Percentiles rank a stretch among this genome's conserved stretches.
Conservation (phyloP, 2,888 invertebrate species). For the Mystacides longicornis region DNA sequence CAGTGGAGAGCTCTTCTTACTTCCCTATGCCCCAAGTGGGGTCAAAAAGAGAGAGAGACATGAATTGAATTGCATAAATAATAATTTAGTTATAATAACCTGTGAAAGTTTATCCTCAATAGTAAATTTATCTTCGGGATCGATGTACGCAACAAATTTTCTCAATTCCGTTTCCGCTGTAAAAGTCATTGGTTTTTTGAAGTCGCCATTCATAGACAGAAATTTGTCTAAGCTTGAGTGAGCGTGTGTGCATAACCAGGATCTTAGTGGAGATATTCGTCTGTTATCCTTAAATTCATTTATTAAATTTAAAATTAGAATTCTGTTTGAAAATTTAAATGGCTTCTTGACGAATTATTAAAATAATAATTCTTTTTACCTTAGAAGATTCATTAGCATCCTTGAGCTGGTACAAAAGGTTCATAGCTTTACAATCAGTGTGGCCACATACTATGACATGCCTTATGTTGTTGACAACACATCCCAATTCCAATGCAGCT, state of each 20-base stretch:
- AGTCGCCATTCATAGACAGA: conserved; percentile 57
- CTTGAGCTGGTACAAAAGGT: conserved; percentile 75
- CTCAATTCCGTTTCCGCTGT: conserved; percentile 80
- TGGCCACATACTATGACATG: conserved; percentile 96
- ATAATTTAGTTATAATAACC: too few relatives aligned
- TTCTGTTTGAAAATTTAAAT: background rate
- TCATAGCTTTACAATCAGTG: conserved; percentile 98
- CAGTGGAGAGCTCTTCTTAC: too few relatives aligned
- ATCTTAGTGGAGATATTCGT: conserved; percentile 77
- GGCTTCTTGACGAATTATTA: background rate
- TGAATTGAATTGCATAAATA: too few relatives aligned
- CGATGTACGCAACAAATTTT: conserved; percentile 89
- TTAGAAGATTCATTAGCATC: conserved; percentile 67
- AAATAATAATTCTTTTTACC: conserved; percentile 2
- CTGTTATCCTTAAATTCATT: conserved; percentile 55
- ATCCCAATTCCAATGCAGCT: conserved; percentile 90
- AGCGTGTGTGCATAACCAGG: conserved; percentile 88
- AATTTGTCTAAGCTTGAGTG: conserved; percentile 76
- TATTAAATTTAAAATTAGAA: background rate
- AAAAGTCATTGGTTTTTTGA: conserved; percentile 71
- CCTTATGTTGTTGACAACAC: conserved; percentile 81
- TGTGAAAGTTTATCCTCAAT: conserved; percentile 91
- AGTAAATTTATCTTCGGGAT: conserved; percentile 82
- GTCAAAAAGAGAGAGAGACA: too few relatives aligned
- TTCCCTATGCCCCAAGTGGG: too few relatives aligned